phyloP scores from a whole-genome alignment of 2,797 vertebrate species.

The Discoglossus pictus region DNA sequence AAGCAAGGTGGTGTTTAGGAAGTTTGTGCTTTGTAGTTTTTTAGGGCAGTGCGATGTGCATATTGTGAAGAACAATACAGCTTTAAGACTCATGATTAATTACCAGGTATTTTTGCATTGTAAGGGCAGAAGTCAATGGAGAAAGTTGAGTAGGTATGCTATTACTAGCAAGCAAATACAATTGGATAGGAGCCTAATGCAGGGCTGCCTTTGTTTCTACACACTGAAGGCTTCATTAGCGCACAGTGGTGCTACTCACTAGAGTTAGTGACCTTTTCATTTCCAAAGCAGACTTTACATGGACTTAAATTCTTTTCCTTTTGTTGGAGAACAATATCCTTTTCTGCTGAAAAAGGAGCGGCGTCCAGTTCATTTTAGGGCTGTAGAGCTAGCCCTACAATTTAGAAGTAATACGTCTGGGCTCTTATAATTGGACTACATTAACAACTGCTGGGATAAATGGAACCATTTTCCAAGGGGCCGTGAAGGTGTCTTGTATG shows the following conservation, averaged over 20 bases:
- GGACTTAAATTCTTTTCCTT: conserved; percentile 65
- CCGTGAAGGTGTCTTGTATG: conserved; percentile 19
- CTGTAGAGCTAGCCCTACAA: conserved; percentile 64
- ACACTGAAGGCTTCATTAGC: conserved; percentile 63
- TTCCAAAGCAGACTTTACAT: conserved; percentile 67
- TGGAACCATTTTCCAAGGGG: not conserved
- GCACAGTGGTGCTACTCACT: conserved; percentile 55
- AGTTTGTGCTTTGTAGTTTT: not conserved
- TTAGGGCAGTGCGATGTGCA: conserved; percentile 12
- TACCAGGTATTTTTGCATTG: conserved; percentile 38
- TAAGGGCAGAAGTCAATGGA: conserved; percentile 55
- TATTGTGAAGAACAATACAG: conserved; percentile 47
- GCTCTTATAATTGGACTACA: conserved; percentile 34
- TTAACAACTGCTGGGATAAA: conserved; percentile 3
- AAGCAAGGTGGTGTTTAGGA: conserved; percentile 1
- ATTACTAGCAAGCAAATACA: conserved; percentile 58
- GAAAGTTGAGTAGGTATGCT: conserved; percentile 58
- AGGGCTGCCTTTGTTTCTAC: conserved; percentile 61
- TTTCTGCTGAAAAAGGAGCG: conserved; percentile 71
- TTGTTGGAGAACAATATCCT: conserved; percentile 61
- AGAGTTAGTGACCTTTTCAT: conserved; percentile 69
- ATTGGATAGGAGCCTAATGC: conserved; percentile 62
- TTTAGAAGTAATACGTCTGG: conserved; percentile 52
- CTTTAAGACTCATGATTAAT: conserved; percentile 55
- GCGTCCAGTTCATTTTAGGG: conserved; percentile 75